Conservation (phyloP, 2,113 vertebrate species). For the Dromas ardeola region DNA sequence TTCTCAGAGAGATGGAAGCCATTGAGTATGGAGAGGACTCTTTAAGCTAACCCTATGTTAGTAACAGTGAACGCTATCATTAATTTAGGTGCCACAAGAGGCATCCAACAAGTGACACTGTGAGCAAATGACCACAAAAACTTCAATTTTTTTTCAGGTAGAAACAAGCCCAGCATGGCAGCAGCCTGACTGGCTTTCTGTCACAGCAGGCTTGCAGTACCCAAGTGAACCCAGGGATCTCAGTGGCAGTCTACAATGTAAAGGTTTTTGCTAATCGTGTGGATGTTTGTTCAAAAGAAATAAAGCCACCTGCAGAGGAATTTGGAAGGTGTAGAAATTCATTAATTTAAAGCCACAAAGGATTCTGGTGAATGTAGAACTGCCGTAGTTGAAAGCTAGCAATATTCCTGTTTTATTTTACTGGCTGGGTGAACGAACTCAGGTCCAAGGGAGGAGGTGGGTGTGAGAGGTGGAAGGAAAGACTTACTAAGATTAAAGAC, state of each 20-base stretch:
- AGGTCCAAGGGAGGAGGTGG: background rate
- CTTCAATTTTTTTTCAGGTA: background rate
- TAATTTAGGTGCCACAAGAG: background rate
- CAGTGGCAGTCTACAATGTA: background rate
- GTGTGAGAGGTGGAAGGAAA: background rate
- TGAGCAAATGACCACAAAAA: background rate
- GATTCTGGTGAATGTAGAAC: background rate
- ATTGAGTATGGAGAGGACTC: background rate
- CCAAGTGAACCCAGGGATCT: background rate
- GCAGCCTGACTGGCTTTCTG: background rate
- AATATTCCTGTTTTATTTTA: background rate
- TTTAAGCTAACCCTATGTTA: background rate
- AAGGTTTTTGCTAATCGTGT: background rate
- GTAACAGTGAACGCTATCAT: background rate
- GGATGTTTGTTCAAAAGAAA: background rate
- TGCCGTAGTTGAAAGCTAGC: rapidly evolving
- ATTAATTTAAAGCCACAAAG: background rate
- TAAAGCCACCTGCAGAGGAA: background rate
- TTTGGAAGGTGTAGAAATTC: background rate
- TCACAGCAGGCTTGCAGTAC: background rate
- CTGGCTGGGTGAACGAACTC: background rate
- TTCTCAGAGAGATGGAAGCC: background rate
- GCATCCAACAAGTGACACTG: background rate
- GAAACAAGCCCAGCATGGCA: background rate
- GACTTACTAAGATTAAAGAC: background rate